Evolutionary conservation across 1,140 invertebrate species (phyloP).

Genomic region (Drosophila simulans): DNA sequence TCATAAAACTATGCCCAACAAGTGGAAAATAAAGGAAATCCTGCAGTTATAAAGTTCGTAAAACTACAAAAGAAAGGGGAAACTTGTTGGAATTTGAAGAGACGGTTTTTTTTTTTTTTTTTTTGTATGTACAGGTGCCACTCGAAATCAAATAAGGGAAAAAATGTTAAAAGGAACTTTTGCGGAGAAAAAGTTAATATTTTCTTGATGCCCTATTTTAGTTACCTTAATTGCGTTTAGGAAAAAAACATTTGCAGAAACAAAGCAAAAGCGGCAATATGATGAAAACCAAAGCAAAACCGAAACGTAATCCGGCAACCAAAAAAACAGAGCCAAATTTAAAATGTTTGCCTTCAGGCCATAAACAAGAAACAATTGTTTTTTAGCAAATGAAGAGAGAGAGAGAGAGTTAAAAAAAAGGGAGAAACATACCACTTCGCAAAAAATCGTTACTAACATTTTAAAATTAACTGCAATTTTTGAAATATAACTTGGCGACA

Average conservation of each 20-base stretch:
- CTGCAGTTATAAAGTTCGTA: not conserved
- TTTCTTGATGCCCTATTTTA: not conserved
- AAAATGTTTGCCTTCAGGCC: slow-evolving; percentile 64
- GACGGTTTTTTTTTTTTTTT: not conserved
- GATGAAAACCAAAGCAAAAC: slow-evolving; percentile 22
- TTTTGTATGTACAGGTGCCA: not conserved
- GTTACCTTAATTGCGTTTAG: not conserved
- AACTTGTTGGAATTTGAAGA: not conserved
- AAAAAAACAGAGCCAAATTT: slow-evolving; percentile 59
- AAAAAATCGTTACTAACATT: not conserved
- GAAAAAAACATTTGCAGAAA: slow-evolving; percentile 3
- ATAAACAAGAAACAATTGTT: slow-evolving; percentile 77
- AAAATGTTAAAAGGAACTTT: not conserved
- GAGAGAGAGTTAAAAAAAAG: not conserved
- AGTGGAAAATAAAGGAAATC: slow-evolving; percentile 18
- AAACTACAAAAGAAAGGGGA: not conserved
- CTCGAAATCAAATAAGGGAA: not conserved
- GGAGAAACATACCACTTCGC: not conserved
- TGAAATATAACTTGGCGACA: not conserved
- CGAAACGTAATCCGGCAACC: slow-evolving; percentile 37
- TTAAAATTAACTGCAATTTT: not conserved
- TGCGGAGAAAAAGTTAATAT: not conserved
- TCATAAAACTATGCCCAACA: slow-evolving; percentile 31
- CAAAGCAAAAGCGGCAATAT: slow-evolving; percentile 2
- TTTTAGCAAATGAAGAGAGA: slow-evolving; percentile 37